Percentiles rank a stretch among this genome's conserved stretches.
Conservation (phyloP, 2,797 vertebrate species). For the Pygocentrus nattereri region DNA sequence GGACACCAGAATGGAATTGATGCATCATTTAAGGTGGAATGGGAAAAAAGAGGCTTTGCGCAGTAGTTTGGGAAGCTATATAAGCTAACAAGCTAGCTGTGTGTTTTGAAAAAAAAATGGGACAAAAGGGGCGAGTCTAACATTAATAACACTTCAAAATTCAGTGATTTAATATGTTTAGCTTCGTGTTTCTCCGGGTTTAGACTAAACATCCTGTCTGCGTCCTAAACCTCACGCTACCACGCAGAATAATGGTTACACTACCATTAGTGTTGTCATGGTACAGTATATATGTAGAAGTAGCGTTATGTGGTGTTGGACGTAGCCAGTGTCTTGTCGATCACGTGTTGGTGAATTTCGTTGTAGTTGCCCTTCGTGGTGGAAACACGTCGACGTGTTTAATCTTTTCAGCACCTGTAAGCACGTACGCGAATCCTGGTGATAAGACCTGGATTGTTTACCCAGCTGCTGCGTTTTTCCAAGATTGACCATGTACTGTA, state of each 20-base stretch:
- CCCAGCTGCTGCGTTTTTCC: slow-evolving; percentile 8
- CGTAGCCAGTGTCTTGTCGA: not conserved
- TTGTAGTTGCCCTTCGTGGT: not conserved
- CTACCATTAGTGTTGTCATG: no score
- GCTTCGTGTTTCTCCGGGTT: not conserved
- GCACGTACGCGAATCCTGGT: not conserved
- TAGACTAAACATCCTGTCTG: not conserved
- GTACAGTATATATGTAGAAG: not conserved
- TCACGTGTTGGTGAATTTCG: not conserved
- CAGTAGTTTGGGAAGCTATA: no score
- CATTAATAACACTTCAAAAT: no score
- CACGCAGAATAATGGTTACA: not conserved
- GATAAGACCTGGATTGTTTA: slow-evolving; percentile 10
- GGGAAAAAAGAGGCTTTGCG: no score
- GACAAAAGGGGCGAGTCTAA: no score
- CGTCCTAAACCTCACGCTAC: not conserved
- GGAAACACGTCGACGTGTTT: not conserved
- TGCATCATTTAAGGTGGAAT: not conserved
- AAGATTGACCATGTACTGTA: not conserved
- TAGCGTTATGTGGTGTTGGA: not conserved
- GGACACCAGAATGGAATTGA: not conserved
- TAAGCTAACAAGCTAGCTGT: no score
- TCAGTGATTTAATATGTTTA: no score
- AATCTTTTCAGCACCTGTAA: not conserved
- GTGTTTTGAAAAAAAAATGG: no score